Evolutionary conservation across 2,797 vertebrate genomes (phyloP).

Genomic region (Euphonia xanthogaster): DNA sequence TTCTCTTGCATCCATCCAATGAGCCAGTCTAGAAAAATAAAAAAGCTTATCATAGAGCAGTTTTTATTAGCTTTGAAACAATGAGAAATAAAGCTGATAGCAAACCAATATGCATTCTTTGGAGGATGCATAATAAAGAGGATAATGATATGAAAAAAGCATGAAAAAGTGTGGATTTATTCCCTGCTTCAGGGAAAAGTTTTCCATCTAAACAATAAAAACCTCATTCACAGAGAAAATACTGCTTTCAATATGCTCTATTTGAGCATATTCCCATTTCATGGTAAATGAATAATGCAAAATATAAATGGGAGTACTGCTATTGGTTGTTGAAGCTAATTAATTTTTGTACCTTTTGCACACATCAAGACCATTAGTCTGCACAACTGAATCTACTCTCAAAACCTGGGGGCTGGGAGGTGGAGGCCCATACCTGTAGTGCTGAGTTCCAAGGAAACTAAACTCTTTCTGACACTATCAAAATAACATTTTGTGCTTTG

Average conservation of each 20-base stretch:
- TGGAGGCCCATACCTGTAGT: not conserved
- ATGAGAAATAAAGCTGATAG: not conserved
- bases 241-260: not conserved
- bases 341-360: not conserved
- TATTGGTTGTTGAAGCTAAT: not conserved
- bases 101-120: not conserved
- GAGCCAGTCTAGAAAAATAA: not conserved
- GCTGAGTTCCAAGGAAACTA: not conserved
- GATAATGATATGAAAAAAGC: not conserved
- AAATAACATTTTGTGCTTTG: constrained; percentile 22
- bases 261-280: not conserved
- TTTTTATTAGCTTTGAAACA: not conserved
- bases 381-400: not conserved
- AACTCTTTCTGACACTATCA: not conserved
- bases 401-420: not conserved
- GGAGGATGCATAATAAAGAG: not conserved
- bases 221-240: not conserved
- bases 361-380: not conserved
- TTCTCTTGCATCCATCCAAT: not conserved
- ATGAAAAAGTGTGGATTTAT: not conserved
- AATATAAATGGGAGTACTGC: not conserved
- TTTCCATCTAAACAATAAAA: not conserved
- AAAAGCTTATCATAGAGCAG: not conserved
- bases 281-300: not conserved
- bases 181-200: not conserved